Conservation (phyloP, 1,140 invertebrate species). For the Wasmannia auropunctata region DNA sequence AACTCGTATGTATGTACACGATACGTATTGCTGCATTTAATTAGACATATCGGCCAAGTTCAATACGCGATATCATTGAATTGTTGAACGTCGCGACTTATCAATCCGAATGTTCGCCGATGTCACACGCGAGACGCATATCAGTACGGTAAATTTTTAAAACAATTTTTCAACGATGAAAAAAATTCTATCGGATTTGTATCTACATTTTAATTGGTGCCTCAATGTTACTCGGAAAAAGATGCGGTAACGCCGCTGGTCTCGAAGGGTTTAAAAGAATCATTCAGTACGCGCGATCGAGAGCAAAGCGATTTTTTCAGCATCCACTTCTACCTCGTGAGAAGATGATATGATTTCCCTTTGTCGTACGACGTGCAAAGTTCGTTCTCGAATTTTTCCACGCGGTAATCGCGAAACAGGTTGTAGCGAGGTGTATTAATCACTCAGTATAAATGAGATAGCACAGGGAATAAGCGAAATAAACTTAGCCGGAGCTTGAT, state of each 20-base stretch:
- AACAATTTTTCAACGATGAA: slow-evolving; percentile 67
- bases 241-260: slow-evolving; percentile 42
- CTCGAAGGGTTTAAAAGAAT: slow-evolving; percentile 67
- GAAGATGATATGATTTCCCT: slow-evolving; percentile 55
- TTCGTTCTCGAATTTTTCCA: slow-evolving; percentile 59
- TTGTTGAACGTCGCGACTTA: slow-evolving; percentile 50
- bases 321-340: slow-evolving; percentile 64
- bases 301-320: slow-evolving; percentile 56
- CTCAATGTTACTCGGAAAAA: slow-evolving; percentile 28
- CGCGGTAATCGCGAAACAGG: slow-evolving; percentile 59
- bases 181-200: slow-evolving; percentile 44
- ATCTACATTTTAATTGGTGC: slow-evolving; percentile 40
- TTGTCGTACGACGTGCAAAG: slow-evolving; percentile 52
- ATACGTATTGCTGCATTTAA: slow-evolving; percentile 62
- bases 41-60: slow-evolving; percentile 69
- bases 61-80: slow-evolving; percentile 61
- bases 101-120: slow-evolving; percentile 52
- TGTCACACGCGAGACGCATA: slow-evolving; percentile 66
- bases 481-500: slow-evolving; percentile 80
- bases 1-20: slow-evolving; percentile 50
- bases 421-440: slow-evolving; percentile 66
- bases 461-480: slow-evolving; percentile 73
- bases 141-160: slow-evolving; percentile 68
- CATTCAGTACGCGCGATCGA: slow-evolving; percentile 58
- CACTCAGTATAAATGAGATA: slow-evolving; percentile 73